These are phyloP conservation scores for Amphipyra tragopoginis DNA, from an alignment of 2,888 invertebrate genomes.

Conservation along the genomic window DNA sequence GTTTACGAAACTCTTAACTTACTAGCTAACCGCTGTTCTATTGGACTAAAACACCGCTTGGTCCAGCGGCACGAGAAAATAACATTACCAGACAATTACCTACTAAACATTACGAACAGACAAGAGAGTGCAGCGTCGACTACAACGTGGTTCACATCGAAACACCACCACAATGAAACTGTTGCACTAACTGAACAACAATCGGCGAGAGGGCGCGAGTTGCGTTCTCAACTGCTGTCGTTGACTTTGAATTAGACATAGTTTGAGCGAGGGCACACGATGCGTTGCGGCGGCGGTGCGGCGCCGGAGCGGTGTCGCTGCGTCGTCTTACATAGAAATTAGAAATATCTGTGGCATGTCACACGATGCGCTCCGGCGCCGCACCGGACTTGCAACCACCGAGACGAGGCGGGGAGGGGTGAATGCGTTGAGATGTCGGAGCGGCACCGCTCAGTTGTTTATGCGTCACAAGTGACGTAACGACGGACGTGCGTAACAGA, in stretches of 20 bases:
- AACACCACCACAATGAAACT: slow-evolving; percentile 34
- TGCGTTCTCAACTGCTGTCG: slow-evolving; percentile 35
- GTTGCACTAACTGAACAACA: slow-evolving; percentile 34
- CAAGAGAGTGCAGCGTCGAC: slow-evolving; percentile 68
- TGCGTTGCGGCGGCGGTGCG: no score
- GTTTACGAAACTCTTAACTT: slow-evolving; percentile 81
- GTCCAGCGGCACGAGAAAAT: slow-evolving; percentile 69
- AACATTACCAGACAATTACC: slow-evolving; percentile 79
- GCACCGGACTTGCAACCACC: no score
- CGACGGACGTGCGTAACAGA: no score
- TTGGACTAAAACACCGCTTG: slow-evolving; percentile 79
- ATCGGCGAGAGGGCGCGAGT: slow-evolving; percentile 57
- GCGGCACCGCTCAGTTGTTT: no score
- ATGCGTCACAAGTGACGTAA: no score
- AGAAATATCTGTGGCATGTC: no score
- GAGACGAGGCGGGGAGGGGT: no score
- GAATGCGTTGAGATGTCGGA: no score
- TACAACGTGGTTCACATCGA: slow-evolving; percentile 41
- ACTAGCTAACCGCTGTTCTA: slow-evolving; percentile 81
- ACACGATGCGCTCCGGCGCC: no score
- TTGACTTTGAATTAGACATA: slow-evolving; percentile 14
- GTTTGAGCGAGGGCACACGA: no score
- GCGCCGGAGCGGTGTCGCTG: no score
- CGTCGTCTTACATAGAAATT: no score
- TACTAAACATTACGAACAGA: slow-evolving; percentile 74